These are phyloP conservation scores for Palythoa grandiflora DNA, from an alignment of 92 coral and sea anemone genomes.

Conservation along the genomic window DNA sequence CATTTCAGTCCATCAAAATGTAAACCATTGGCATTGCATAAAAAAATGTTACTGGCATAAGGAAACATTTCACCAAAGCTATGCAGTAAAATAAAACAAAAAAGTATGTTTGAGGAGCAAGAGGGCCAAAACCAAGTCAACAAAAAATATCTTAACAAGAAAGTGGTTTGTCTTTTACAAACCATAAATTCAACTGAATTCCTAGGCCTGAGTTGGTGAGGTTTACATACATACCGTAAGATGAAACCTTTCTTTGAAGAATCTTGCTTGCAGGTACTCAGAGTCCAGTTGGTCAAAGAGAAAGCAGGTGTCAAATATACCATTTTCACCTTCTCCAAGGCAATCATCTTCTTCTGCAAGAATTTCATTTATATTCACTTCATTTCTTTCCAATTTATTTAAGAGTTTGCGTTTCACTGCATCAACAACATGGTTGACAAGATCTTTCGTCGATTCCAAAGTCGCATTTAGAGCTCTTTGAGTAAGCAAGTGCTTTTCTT, in stretches of 20 bases:
- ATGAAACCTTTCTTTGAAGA: conserved; percentile 40
- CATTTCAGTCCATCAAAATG: not conserved
- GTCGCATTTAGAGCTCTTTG: conserved; percentile 34
- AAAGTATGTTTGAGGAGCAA: not conserved
- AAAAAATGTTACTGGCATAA: conserved; percentile 9
- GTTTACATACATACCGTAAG: conserved; percentile 24
- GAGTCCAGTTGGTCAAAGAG: conserved; percentile 44
- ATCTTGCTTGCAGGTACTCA: conserved; percentile 21
- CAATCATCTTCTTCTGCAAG: conserved; percentile 14
- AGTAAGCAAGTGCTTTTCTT: conserved; percentile 38
- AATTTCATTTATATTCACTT: conserved; percentile 23
- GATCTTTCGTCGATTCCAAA: conserved; percentile 41
- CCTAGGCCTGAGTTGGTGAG: conserved; percentile 9
- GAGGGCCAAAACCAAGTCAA: conserved; percentile 6
- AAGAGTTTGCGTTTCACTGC: conserved; percentile 22
- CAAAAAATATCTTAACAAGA: too few species aligned
- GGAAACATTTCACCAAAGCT: not conserved
- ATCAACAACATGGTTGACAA: conserved; percentile 35
- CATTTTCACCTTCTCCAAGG: conserved; percentile 9
- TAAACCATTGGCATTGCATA: conserved; percentile 2
- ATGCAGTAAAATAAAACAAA: not conserved
- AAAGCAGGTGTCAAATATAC: conserved; percentile 43
- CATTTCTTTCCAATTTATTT: conserved; percentile 25
- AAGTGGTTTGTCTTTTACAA: conserved; percentile 13
- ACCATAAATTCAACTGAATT: conserved; percentile 23